Evolutionary conservation across 2,113 vertebrate genomes (phyloP), one percentile per base, ranked within the genome.

Genomic region (Cephalophus harveyi): DNA sequence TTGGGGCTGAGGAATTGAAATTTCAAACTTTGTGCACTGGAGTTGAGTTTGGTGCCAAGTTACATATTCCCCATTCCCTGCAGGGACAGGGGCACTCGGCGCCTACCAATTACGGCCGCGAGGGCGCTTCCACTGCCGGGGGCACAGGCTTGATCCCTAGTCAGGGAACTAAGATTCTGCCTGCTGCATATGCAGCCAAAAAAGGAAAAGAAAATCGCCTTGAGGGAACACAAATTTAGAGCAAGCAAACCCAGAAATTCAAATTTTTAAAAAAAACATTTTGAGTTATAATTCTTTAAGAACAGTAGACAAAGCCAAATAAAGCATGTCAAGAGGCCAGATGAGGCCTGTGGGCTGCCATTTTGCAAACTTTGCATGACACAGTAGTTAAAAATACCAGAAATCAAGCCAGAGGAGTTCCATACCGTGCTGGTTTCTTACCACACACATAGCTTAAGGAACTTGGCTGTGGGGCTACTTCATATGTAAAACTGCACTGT

Each of bases 211-310:
- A 43, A 43, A 76, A 43, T 15, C 2, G 12, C 71, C 40, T 76
- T 27, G 12, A 76, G 40, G 40, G 2, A 86, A 50, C 27, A 7
- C 6, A 92, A 25, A 93, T 6, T 36, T 89, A 88, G 19, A 76
- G 55, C n/a, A 92, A 95, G 30, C 67, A 97, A 88, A 88, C 1
- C 57, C 76, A 52, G 64, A 95, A 94, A 71, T 54, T n/a, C 4
- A 62, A 55, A 43, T 64, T 28, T 11, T 25, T 23, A 2, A 62
- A 83, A 67, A 83, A 21, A 1, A 33, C 5, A 17, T 86, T 91
- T 95, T 89, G 55, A 92, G 54, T 30, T 7, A 33, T 60, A 57
- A 90, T 33, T 90, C 85, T 90, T 95, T 83, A 78, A 97, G 78
- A 94, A 48, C 8, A 81, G 13, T 48, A 12, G 50, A 52, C 57